Conservation (phyloP, 2,113 vertebrate species). For the Mesembrinibis cayennensis region DNA sequence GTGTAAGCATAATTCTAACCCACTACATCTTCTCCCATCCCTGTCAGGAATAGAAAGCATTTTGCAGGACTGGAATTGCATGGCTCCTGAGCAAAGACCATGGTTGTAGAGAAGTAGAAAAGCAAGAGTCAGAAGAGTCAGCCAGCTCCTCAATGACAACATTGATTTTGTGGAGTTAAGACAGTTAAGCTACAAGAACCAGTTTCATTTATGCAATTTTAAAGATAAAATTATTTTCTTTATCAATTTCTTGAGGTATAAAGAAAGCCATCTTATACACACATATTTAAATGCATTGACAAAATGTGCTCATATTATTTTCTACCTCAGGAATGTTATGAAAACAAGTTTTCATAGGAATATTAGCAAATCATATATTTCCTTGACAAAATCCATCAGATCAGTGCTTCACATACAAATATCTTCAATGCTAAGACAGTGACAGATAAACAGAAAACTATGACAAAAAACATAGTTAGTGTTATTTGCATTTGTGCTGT, state of each 20-base stretch:
- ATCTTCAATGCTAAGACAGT: not conserved
- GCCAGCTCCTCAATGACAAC: accelerated
- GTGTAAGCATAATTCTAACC: not conserved
- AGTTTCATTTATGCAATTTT: not conserved
- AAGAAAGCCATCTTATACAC: not conserved
- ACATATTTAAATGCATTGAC: not conserved
- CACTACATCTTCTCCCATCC: not conserved
- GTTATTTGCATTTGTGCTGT: not conserved
- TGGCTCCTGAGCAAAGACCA: not conserved
- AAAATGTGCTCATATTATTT: not conserved
- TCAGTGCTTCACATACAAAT: not conserved
- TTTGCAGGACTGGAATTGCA: not conserved
- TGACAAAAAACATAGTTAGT: not conserved
- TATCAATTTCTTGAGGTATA: not conserved
- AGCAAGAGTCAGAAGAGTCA: not conserved
- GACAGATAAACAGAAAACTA: not conserved
- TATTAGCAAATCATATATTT: not conserved
- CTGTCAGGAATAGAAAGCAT: not conserved
- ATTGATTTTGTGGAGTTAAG: not conserved
- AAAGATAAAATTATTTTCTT: not conserved
- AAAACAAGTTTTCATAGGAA: not conserved
- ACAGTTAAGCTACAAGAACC: not conserved
- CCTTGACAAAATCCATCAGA: not conserved
- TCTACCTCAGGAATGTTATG: not conserved
- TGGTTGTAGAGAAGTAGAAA: not conserved